Conservation (phyloP, 2,888 invertebrate genomes). For the Troides oblongomaculatus region DNA sequence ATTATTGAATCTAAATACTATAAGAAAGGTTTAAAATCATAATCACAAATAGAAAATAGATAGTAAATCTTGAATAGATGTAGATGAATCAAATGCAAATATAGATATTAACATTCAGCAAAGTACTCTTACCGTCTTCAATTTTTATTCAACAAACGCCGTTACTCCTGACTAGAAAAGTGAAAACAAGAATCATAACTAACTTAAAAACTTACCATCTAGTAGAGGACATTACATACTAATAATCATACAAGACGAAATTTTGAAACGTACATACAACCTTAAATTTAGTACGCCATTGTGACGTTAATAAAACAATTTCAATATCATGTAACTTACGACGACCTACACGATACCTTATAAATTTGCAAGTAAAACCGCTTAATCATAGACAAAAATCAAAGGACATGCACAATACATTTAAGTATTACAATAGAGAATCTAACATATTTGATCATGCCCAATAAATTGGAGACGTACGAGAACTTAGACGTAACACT, state of each 20-base stretch:
- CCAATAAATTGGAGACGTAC: constrained; percentile 31
- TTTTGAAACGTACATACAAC: constrained; percentile 47
- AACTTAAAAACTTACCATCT: constrained; percentile 47
- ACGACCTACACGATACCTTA: constrained; percentile 22
- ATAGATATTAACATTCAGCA: not conserved
- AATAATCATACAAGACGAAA: constrained; percentile 53
- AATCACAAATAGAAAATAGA: too few species aligned
- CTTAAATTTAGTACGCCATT: constrained; percentile 47
- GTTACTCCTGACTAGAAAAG: constrained; percentile 76
- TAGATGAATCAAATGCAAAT: too few species aligned
- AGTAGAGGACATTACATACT: constrained; percentile 59
- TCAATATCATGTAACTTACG: constrained; percentile 25
- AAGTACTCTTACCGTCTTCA: constrained; percentile 36
- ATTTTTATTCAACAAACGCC: constrained; percentile 53
- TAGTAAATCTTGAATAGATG: too few species aligned
- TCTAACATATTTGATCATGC: constrained; percentile 21
- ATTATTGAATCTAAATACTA: too few species aligned
- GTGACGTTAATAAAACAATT: constrained; percentile 31
- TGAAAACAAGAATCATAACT: constrained; percentile 61
- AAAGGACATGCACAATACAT: constrained; percentile 32
- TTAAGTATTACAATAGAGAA: constrained; percentile 30
- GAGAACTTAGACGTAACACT: constrained; percentile 43
- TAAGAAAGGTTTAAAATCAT: too few species aligned
- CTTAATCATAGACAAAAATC: constrained; percentile 30
- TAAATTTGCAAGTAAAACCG: constrained; percentile 22